A percentile compares a stretch with the other conserved stretches of the same genome.
Evolutionary conservation across 2,888 invertebrate genomes (phyloP).

Genomic region (Aphidius colemani): DNA sequence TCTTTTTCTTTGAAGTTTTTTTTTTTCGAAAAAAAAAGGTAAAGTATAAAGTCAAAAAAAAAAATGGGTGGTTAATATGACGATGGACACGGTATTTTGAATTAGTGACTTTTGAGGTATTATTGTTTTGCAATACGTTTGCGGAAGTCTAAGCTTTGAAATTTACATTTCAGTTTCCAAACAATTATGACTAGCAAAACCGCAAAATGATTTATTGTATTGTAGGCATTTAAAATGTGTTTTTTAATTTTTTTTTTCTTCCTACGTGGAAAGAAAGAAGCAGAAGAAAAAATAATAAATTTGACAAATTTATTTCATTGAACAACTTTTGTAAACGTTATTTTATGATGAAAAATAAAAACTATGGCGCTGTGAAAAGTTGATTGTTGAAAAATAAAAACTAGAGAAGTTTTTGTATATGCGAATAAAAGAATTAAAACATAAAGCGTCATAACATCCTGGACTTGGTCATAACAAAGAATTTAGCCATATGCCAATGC

Average conservation of each 20-base stretch:
- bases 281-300: not conserved
- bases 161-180: slow-evolving; percentile 42
- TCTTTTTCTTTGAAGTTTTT: no score
- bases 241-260: no score
- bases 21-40: no score
- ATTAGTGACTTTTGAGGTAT: slow-evolving; percentile 22
- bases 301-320: not conserved
- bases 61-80: slow-evolving; percentile 29
- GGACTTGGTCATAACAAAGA: no score
- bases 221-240: no score
- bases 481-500: no score
- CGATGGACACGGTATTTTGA: slow-evolving; percentile 30
- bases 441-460: no score
- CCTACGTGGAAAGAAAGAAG: no score
- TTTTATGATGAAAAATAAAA: not conserved
- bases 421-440: no score
- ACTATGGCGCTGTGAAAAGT: no score
- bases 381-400: no score
- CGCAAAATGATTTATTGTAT: slow-evolving; percentile 46
- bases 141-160: slow-evolving; percentile 10
- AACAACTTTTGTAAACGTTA: not conserved
- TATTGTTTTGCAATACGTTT: not conserved
- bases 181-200: slow-evolving; percentile 49
- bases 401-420: no score
- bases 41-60: not conserved